Evolutionary conservation across 2,113 vertebrate genomes (phyloP).

Genomic region (Arizona elegans): DNA sequence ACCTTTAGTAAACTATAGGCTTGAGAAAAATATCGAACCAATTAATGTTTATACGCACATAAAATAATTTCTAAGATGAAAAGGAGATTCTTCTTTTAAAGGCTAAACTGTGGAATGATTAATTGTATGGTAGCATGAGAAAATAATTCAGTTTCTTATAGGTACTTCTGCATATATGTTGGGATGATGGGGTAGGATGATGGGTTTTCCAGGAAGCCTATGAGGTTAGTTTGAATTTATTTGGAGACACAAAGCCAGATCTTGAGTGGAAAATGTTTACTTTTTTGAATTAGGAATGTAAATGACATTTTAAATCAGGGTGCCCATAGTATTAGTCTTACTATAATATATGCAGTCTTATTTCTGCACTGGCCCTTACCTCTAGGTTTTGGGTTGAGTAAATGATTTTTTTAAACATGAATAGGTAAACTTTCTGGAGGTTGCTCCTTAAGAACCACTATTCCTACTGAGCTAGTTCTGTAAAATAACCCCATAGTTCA

Average conservation of each 20-base stretch:
- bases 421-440: conserved; percentile 40
- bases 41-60: not conserved
- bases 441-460: conserved; percentile 51
- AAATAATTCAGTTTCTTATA: not conserved
- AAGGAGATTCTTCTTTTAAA: not conserved
- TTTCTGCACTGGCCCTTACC: not conserved
- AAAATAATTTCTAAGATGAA: not conserved
- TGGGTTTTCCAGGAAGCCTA: not conserved
- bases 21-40: not conserved
- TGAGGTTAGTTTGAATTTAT: conserved; percentile 17
- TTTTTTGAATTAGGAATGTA: conserved; percentile 23
- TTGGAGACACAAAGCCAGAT: not conserved
- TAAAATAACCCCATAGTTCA: conserved; percentile 60
- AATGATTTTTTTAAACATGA: conserved; percentile 42
- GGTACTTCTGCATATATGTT: not conserved
- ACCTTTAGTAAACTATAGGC: not conserved
- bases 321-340: not conserved
- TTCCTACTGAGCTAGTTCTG: conserved; percentile 56
- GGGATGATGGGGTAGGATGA: not conserved
- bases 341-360: not conserved
- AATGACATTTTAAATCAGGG: conserved; percentile 21
- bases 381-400: conserved; percentile 39
- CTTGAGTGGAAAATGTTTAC: not conserved
- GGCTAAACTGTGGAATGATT: not conserved
- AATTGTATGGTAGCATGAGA: not conserved